phyloP scores from a whole-genome alignment of 2,113 vertebrate species.

The Datnioides undecimradiatus region DNA sequence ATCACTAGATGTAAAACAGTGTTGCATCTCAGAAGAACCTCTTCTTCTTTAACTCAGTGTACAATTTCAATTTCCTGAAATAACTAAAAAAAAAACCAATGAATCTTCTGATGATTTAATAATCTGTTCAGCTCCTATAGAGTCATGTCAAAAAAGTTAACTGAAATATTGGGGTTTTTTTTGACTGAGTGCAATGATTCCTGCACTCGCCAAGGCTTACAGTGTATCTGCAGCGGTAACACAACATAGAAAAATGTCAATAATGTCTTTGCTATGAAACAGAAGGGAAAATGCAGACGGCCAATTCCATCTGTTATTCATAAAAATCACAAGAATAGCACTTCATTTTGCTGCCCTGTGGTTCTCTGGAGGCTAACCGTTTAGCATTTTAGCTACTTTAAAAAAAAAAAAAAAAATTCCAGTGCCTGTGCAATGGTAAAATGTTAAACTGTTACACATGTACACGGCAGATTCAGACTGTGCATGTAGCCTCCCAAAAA shows the following conservation, averaged over 20 bases:
- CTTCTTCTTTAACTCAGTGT: not conserved
- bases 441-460: slow-evolving; percentile 25
- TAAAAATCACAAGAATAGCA: slow-evolving; percentile 3
- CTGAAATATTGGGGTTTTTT: not conserved
- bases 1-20: not conserved
- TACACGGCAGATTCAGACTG: not conserved
- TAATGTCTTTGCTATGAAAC: not conserved
- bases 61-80: not conserved
- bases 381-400: slow-evolving; percentile 1
- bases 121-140: not conserved
- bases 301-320: not conserved
- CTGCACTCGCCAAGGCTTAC: not conserved
- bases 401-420: no score
- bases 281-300: not conserved
- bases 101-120: not conserved
- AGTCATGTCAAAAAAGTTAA: not conserved
- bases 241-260: slow-evolving; percentile 1
- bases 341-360: not conserved
- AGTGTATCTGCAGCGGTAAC: not conserved
- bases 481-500: not conserved
- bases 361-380: slow-evolving; percentile 3
- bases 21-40: no score
- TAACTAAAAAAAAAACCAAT: not conserved
- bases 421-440: slow-evolving; percentile 13
- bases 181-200: not conserved